phyloP scores from a whole-genome alignment of 2,797 vertebrate species.

The Coccyzus lansbergi region DNA sequence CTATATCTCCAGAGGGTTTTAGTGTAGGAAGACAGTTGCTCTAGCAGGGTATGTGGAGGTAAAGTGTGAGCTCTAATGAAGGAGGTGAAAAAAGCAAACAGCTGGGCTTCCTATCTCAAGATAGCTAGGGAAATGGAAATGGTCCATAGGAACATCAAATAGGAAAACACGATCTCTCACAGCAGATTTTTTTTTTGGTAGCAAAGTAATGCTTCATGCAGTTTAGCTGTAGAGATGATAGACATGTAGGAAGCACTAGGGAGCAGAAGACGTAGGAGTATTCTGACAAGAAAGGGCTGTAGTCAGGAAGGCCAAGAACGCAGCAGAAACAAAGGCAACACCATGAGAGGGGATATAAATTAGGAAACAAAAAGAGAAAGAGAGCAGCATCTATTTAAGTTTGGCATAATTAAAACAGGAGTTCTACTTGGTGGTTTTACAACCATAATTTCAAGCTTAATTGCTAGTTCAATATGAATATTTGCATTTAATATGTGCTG shows the following conservation, averaged over 20 bases:
- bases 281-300: background rate
- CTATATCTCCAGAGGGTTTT: slow-evolving; percentile 45
- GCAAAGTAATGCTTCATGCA: background rate
- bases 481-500: background rate
- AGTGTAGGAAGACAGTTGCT: slow-evolving; percentile 44
- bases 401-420: background rate
- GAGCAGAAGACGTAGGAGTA: background rate
- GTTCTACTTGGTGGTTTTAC: background rate
- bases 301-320: background rate
- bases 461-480: background rate
- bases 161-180: background rate
- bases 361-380: background rate
- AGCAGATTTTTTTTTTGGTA: background rate
- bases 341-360: background rate
- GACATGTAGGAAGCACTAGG: background rate
- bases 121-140: slow-evolving; percentile 25
- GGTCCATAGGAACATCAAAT: background rate
- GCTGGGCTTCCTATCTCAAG: background rate
- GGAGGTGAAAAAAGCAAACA: slow-evolving; percentile 64
- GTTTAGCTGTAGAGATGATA: background rate
- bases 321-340: background rate
- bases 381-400: background rate
- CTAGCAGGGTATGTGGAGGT: slow-evolving; percentile 13
- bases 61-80: slow-evolving; percentile 60
- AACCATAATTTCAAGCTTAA: background rate